phyloP scores from a whole-genome alignment of 1,140 invertebrate species.

The Drosophila persimilis region DNA sequence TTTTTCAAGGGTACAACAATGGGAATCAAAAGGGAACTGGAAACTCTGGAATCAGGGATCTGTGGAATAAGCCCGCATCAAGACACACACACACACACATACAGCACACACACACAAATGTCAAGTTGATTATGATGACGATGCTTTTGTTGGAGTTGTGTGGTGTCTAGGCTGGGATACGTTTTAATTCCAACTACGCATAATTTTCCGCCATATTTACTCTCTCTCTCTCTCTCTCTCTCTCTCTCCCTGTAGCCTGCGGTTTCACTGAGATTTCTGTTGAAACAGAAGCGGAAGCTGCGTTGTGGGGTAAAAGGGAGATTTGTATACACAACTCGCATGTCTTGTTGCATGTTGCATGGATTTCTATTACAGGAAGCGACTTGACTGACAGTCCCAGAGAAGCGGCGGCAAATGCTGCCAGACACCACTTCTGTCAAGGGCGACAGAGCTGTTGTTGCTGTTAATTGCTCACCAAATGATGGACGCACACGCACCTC shows the following conservation, averaged over 20 bases:
- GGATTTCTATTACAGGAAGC: constrained; percentile 78
- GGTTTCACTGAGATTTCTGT: constrained; percentile 59
- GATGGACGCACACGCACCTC: constrained; percentile 59
- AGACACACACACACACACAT: constrained; percentile 15
- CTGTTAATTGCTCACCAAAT: constrained; percentile 61
- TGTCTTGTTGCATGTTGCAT: constrained; percentile 53
- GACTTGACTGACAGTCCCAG: constrained; percentile 60
- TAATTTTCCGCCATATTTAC: constrained; percentile 75
- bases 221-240: constrained; percentile 26
- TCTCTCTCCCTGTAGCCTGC: constrained; percentile 18
- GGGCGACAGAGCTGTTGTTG: constrained; percentile 43
- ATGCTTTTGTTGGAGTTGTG: constrained; percentile 10
- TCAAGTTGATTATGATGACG: constrained; percentile 44
- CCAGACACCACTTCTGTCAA: constrained; percentile 51
- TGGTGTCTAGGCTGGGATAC: constrained; percentile 36
- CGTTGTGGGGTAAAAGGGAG: constrained; percentile 15
- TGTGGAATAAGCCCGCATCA: constrained; percentile 47
- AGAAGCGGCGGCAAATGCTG: constrained; percentile 15
- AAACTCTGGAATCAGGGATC: constrained; percentile 13
- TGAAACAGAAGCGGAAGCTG: constrained; percentile 55
- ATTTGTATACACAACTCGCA: constrained; percentile 38
- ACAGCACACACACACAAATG: constrained; percentile 24
- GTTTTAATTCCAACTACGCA: constrained; percentile 66
- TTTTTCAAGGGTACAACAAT: too few relatives aligned
- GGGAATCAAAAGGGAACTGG: constrained; percentile 1